Evolutionary conservation across 2,113 vertebrate genomes (phyloP).

Genomic region (Ceratotherium simum): DNA sequence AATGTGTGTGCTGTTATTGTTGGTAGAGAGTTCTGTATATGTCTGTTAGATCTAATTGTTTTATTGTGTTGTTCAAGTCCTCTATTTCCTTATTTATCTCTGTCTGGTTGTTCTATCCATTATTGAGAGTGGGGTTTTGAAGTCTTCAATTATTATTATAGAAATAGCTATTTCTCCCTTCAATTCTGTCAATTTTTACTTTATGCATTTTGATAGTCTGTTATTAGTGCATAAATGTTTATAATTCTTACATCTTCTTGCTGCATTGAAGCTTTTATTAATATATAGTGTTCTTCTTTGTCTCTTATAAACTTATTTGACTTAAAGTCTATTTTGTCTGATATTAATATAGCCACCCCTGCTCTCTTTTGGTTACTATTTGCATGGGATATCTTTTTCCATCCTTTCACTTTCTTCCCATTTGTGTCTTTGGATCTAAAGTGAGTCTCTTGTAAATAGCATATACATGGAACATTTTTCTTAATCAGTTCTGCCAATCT

Average conservation of each 20-base stretch:
- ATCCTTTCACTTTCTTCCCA: neutral
- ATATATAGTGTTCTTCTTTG: neutral
- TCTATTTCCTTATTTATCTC: neutral
- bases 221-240: neutral
- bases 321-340: constrained; percentile 3
- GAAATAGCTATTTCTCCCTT: neutral
- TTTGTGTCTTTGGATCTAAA: neutral
- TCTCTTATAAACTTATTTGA: neutral
- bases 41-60: neutral
- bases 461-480: neutral
- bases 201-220: constrained; percentile 3
- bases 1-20: neutral
- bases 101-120: neutral
- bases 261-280: neutral
- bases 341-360: neutral
- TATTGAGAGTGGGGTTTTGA: neutral
- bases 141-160: neutral
- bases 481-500: neutral
- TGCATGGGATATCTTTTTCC: neutral
- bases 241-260: neutral
- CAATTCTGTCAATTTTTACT: neutral
- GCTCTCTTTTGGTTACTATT: neutral
- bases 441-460: neutral
- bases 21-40: neutral
- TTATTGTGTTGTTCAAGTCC: neutral